Evolutionary conservation across 2,888 invertebrate genomes (phyloP).

Genomic region (Ceratothoa steindachneri): DNA sequence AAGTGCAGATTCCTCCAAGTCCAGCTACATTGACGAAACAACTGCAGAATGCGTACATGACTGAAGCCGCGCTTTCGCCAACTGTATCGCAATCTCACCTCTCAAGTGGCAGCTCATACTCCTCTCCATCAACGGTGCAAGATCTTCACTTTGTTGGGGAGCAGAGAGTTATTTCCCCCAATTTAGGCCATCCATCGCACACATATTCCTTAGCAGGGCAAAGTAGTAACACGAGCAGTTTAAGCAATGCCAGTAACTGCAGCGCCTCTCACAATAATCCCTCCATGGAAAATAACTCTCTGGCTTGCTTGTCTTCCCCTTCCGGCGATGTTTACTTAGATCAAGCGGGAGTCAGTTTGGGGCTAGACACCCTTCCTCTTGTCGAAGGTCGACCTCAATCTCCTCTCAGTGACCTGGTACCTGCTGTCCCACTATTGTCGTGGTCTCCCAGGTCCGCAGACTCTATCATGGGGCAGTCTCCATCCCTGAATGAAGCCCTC

Average conservation of each 20-base stretch:
- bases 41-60: slow-evolving; percentile 47
- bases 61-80: slow-evolving; percentile 45
- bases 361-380: slow-evolving; percentile 33
- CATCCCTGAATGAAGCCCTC: slow-evolving; percentile 46
- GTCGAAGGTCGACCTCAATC: slow-evolving; percentile 34
- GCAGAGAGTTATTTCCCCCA: not conserved
- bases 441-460: slow-evolving; percentile 47
- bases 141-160: slow-evolving; percentile 25
- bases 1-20: slow-evolving; percentile 47
- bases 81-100: slow-evolving; percentile 41
- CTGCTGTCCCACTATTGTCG: slow-evolving; percentile 42
- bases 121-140: slow-evolving; percentile 35
- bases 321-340: slow-evolving; percentile 46
- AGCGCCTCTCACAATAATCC: slow-evolving; percentile 7
- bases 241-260: slow-evolving; percentile 1
- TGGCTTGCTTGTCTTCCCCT: slow-evolving; percentile 16
- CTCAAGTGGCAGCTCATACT: slow-evolving; percentile 34
- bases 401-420: slow-evolving; percentile 44
- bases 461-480: slow-evolving; percentile 46
- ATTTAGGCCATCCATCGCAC: not conserved
- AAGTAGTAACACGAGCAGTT: slow-evolving; percentile 4
- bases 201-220: slow-evolving; percentile 2
- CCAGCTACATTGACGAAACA: slow-evolving; percentile 46
- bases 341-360: slow-evolving; percentile 34
- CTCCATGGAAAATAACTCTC: not conserved